Evolutionary conservation across 2,113 vertebrate genomes (phyloP).

Genomic region (Anolis carolinensis): DNA sequence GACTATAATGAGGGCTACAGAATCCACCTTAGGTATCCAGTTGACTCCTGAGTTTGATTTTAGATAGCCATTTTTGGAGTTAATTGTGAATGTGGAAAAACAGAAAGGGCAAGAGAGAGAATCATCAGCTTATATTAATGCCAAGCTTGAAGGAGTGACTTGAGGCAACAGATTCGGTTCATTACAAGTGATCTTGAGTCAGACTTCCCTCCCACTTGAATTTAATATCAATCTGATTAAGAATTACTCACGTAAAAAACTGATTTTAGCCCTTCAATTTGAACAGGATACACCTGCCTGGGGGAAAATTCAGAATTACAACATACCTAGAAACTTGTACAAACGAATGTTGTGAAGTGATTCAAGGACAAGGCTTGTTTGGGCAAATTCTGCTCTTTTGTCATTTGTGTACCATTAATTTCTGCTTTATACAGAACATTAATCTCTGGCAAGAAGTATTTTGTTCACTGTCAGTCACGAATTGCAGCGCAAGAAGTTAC

Average conservation of each 20-base stretch:
- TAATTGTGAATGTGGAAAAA: background rate
- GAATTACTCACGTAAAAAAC: conserved; percentile 25
- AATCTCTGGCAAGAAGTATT: background rate
- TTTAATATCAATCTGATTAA: background rate
- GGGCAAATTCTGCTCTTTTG: conserved; percentile 28
- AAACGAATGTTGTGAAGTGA: background rate
- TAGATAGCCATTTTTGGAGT: background rate
- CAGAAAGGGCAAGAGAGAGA: background rate
- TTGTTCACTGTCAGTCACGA: background rate
- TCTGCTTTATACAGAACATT: background rate
- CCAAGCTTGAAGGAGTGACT: background rate
- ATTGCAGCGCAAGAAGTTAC: background rate
- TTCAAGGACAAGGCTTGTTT: conserved; percentile 15
- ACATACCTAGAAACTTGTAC: fast-evolving
- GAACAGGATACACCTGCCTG: conserved; percentile 22
- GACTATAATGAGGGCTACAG: no score
- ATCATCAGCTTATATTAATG: conserved; percentile 10
- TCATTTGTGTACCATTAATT: conserved; percentile 29
- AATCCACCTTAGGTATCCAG: no score
- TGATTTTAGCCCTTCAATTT: conserved; percentile 13
- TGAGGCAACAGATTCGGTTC: conserved; percentile 10
- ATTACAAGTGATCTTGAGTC: conserved; percentile 12
- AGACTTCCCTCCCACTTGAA: background rate
- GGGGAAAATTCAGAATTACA: conserved; percentile 10
- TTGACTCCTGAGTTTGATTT: no score